Evolutionary conservation across 2,797 vertebrate genomes (phyloP), one percentile per base, ranked within the genome.

Genomic region (Sciurus vulgaris): DNA sequence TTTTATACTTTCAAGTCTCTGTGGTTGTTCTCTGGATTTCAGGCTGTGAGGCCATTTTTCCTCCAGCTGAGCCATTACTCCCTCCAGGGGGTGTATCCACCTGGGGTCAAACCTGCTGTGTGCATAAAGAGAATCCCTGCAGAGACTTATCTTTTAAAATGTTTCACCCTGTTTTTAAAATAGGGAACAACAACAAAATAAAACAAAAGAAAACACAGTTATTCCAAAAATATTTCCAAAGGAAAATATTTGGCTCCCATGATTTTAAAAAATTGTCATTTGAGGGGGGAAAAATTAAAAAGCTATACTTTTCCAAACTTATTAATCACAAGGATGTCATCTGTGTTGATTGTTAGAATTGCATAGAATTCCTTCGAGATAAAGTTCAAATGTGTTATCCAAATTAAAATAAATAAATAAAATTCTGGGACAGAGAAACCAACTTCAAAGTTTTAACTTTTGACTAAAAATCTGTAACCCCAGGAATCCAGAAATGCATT

Each of bases 121-220:
- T 85, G 17, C 14, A 73, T 24, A 91, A 83, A 91, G 44, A 89
- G 65, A 96, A 90, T 67, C 18, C 70, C 70, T 70, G 10, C 20
- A 59, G 51, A 94, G 26, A 61, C 69, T 79, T 51, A 26, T 38
- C 72, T 76, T 84, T 61, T 30, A 33, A 59, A 82, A 95, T 61
- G 90, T 7, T 78, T 65, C 67, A 81, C 20, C 95, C 41, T 77
- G 67, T 17, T 94, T 97, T 97, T 91, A n/a, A 69, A 90, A 72
- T 86, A 35, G 13, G 0, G 24, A 24, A 51, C 47, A 63, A 30
- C 44, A 84, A 92, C 18, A 65, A 51, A 72, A 78, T 18, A 33
- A 54, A 73, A 28, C 3, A 56, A 63, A 81, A 59, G 20, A 86
- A 69, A 65, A 38, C 13, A 28, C n/a, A 77, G 26, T 81, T 89